phyloP scores from a whole-genome alignment of 2,113 vertebrate genomes.

The Pterocles gutturalis region DNA sequence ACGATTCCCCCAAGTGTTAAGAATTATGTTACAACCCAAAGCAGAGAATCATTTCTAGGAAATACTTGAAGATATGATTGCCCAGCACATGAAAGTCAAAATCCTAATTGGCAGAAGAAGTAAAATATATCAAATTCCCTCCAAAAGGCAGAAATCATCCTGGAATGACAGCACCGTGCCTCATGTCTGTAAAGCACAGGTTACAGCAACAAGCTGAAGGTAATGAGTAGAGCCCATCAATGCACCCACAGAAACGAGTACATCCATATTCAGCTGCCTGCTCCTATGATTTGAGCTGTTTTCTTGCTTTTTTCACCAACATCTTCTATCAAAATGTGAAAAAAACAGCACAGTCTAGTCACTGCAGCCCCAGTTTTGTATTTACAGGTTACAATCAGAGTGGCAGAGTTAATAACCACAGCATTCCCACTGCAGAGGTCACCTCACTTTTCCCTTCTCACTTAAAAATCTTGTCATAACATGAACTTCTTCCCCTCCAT shows the following conservation, averaged over 20 bases:
- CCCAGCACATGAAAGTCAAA: neutral
- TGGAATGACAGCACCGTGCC: neutral
- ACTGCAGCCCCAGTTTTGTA: neutral
- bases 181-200: neutral
- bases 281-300: constrained; percentile 2
- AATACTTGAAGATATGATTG: neutral
- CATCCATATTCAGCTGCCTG: neutral
- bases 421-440: neutral
- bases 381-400: neutral
- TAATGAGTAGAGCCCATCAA: neutral
- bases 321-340: neutral
- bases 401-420: neutral
- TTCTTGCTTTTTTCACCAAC: neutral
- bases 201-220: neutral
- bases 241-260: neutral
- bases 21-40: constrained; percentile 8
- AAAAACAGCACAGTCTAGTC: neutral
- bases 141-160: neutral
- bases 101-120: constrained; percentile 33
- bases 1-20: constrained; percentile 20
- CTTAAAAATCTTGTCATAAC: neutral
- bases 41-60: constrained; percentile 35
- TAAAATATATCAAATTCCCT: neutral
- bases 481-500: neutral
- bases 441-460: neutral